Conservation (phyloP, 2,888 invertebrate genomes). For the Pollenia labialis region DNA sequence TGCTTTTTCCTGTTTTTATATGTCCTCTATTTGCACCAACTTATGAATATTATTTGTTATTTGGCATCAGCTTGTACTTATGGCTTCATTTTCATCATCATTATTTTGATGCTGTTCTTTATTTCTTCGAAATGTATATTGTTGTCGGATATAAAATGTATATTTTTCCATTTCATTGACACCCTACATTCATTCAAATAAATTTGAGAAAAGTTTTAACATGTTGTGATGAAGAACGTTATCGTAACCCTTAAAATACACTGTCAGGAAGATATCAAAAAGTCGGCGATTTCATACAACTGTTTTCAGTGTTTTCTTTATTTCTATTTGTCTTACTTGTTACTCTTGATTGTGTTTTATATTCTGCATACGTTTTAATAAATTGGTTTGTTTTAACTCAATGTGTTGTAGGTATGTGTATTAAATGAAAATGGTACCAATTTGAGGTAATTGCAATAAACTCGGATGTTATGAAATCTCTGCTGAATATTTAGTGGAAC, state of each 20-base stretch:
- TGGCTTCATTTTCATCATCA: conserved; percentile 62
- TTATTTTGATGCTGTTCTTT: conserved; percentile 46
- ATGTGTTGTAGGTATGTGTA: neutral
- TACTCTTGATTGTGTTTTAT: neutral
- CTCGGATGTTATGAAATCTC: conserved; percentile 38
- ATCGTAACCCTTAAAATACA: too few species aligned
- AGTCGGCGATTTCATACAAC: neutral
- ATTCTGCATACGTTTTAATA: conserved; percentile 11
- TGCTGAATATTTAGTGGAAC: conserved; percentile 19
- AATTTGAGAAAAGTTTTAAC: neutral
- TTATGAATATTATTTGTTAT: conserved; percentile 5
- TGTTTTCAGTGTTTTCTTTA: neutral
- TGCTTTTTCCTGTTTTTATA: conserved; percentile 6
- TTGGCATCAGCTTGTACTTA: conserved; percentile 60
- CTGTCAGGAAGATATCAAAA: neutral
- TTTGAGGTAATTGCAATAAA: conserved; percentile 56
- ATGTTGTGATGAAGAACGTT: too few species aligned
- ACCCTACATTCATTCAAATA: neutral
- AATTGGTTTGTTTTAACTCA: conserved; percentile 1
- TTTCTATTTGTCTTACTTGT: neutral
- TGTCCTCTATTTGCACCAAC: neutral
- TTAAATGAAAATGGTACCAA: conserved; percentile 42
- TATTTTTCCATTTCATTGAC: neutral
- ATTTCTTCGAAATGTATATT: conserved; percentile 35
- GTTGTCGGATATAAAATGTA: conserved; percentile 10